Evolutionary conservation across 2,113 vertebrate species (phyloP), one percentile per base, ranked within the genome.

Genomic region (Tachysurus vachellii): DNA sequence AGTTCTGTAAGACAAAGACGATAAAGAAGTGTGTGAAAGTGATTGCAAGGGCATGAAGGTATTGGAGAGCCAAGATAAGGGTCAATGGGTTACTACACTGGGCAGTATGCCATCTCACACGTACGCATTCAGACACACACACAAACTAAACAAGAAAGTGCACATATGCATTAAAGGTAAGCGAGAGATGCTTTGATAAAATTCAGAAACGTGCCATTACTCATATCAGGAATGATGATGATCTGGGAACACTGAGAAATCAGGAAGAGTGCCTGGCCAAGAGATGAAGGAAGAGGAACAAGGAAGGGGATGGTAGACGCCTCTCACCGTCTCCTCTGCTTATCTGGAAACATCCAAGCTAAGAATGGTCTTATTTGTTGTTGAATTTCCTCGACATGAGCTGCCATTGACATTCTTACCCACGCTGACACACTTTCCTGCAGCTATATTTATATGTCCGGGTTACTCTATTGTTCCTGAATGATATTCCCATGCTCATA

Each of bases 381-480:
- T 2, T 13, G 28, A 14, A 79, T 84, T 87, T 84, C 86, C 81
- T 79, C 50, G 36, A 83, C 70, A 83, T 56, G 70, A 21, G 9
- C 6, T 42, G 76, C 76, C 17, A 80, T n/a, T 64, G 73, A 85
- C 44, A 54, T 64, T 68, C 50, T n/a, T 23, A 44, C 56, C 47
- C 31, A 59, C 44, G 44, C 42, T 31, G 19, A 28, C 85, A 82
- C 59, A 82, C 61, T 62, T 84, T 84, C 73, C 88, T 80, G 26
- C 21, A n/a, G n/a, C 42, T 86, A 86, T 81, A 71, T 88, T 88
- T 82, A 85, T 79, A 16, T 70, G 5, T 77, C 53, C n/a, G 54
- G 42, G 9, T 62, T 79, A 42, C 13, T 86, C 66, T 71, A 86
- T 90, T 90, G 85, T 90, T 86, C 82, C 87, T 79, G 59, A 83